Percentiles rank a stretch among this genome's conserved stretches.
phyloP scores from a whole-genome alignment of 2,797 vertebrate species.

The Percopsis omiscomaycus region DNA sequence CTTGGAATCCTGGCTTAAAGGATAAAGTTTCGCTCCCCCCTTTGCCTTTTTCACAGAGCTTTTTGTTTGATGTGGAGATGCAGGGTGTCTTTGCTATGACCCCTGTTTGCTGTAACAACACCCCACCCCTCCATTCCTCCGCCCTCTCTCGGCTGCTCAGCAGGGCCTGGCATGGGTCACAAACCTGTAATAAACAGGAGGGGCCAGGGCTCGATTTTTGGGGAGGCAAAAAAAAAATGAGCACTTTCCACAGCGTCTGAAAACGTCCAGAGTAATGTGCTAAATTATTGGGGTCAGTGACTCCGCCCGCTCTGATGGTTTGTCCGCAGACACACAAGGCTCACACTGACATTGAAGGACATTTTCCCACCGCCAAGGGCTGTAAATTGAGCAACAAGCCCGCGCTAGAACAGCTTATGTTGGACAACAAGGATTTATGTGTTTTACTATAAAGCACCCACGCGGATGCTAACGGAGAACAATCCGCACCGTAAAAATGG shows the following conservation, averaged over 20 bases:
- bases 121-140: slow-evolving; percentile 4
- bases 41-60: slow-evolving; percentile 55
- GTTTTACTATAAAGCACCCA: slow-evolving; percentile 57
- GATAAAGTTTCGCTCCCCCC: slow-evolving; percentile 56
- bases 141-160: slow-evolving; percentile 64
- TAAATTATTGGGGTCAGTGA: slow-evolving; percentile 85
- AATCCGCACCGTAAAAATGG: slow-evolving; percentile 27
- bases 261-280: slow-evolving; percentile 79
- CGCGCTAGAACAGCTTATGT: slow-evolving; percentile 45
- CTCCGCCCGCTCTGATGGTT: slow-evolving; percentile 80
- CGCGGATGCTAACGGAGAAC: slow-evolving; percentile 49
- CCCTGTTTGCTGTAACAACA: slow-evolving; percentile 70
- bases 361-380: slow-evolving; percentile 74
- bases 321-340: slow-evolving; percentile 80
- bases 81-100: slow-evolving; percentile 78
- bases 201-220: slow-evolving; percentile 72
- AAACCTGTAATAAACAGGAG: slow-evolving; percentile 83
- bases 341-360: slow-evolving; percentile 81
- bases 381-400: slow-evolving; percentile 73
- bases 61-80: slow-evolving; percentile 71
- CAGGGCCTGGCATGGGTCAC: slow-evolving; percentile 75
- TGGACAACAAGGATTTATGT: slow-evolving; percentile 51
- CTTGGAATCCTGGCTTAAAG: slow-evolving; percentile 31
- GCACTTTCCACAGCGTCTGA: slow-evolving; percentile 72
- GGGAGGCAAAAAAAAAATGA: slow-evolving; percentile 58